Conservation (phyloP, 1,140 invertebrate species). For the Dendrolimus punctatus region DNA sequence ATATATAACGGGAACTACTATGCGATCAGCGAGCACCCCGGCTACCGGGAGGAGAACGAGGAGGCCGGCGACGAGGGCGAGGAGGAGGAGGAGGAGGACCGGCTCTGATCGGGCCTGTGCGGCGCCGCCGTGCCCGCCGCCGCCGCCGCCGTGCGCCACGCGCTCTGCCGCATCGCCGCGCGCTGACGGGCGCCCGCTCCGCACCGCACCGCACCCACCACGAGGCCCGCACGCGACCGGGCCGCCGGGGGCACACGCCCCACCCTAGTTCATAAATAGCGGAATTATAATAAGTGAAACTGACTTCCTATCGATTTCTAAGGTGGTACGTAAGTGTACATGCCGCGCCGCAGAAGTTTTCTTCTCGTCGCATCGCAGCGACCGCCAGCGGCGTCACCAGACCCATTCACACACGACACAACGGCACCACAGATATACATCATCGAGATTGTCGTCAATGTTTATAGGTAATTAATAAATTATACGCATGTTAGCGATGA, state of each 20-base stretch:
- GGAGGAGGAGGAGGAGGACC: slow-evolving; percentile 84
- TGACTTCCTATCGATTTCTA: slow-evolving; percentile 66
- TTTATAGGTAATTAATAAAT: slow-evolving; percentile 50
- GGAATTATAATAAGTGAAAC: slow-evolving; percentile 61
- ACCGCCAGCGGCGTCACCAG: slow-evolving; percentile 3
- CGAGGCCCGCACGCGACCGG: slow-evolving; percentile 11
- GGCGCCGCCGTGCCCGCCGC: slow-evolving; percentile 62
- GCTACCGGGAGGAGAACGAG: slow-evolving; percentile 90
- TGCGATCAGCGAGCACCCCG: slow-evolving; percentile 93
- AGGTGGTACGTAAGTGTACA: slow-evolving; percentile 36
- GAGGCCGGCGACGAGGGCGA: slow-evolving; percentile 86
- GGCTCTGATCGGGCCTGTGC: slow-evolving; percentile 78
- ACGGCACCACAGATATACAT: slow-evolving; percentile 32
- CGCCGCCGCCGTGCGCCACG: slow-evolving; percentile 58
- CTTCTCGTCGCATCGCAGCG: background rate
- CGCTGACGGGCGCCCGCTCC: slow-evolving; percentile 41
- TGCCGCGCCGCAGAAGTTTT: slow-evolving; percentile 16
- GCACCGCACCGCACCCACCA: slow-evolving; percentile 13
- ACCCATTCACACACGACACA: slow-evolving; percentile 1
- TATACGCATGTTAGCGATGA: slow-evolving; percentile 31
- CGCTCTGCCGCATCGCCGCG: slow-evolving; percentile 58
- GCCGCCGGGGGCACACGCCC: slow-evolving; percentile 14
- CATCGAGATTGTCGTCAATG: slow-evolving; percentile 42
- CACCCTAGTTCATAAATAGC: slow-evolving; percentile 55
- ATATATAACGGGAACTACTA: slow-evolving; percentile 97